phyloP scores from a whole-genome alignment of 2,113 vertebrate species.

The Bambusicola thoracicus region DNA sequence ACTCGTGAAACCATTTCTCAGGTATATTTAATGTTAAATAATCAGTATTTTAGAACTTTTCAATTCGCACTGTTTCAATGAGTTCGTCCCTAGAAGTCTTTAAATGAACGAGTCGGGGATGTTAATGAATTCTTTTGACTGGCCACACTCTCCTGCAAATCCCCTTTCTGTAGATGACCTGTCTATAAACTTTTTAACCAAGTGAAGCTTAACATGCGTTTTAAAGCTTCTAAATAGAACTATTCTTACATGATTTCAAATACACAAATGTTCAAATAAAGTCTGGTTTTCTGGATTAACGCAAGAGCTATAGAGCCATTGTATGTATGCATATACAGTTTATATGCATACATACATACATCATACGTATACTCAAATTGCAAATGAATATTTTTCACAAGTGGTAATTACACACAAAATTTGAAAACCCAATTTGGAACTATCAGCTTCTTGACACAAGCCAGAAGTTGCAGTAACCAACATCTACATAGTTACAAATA shows the following conservation, averaged over 20 bases:
- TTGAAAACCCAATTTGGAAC: neutral
- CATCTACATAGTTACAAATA: neutral
- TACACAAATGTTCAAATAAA: neutral
- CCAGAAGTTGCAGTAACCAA: neutral
- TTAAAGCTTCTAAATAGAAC: neutral
- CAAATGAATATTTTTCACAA: neutral
- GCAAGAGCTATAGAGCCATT: neutral
- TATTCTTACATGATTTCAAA: neutral
- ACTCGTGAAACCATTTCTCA: neutral
- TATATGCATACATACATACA: neutral
- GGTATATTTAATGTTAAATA: neutral
- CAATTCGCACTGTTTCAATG: neutral
- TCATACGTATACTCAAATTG: neutral
- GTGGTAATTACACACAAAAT: neutral
- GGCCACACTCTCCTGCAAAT: rapidly evolving
- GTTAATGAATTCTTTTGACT: neutral
- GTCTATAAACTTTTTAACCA: neutral
- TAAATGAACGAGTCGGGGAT: neutral
- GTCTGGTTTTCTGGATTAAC: neutral
- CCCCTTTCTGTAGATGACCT: neutral
- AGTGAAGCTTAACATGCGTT: neutral
- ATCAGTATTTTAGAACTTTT: neutral
- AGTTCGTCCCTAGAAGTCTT: neutral
- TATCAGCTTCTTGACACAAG: neutral
- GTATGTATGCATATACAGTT: neutral